phyloP scores from a whole-genome alignment of 35 echinoderm and acorn worm genomes.

The Apostichopus japonicus region DNA sequence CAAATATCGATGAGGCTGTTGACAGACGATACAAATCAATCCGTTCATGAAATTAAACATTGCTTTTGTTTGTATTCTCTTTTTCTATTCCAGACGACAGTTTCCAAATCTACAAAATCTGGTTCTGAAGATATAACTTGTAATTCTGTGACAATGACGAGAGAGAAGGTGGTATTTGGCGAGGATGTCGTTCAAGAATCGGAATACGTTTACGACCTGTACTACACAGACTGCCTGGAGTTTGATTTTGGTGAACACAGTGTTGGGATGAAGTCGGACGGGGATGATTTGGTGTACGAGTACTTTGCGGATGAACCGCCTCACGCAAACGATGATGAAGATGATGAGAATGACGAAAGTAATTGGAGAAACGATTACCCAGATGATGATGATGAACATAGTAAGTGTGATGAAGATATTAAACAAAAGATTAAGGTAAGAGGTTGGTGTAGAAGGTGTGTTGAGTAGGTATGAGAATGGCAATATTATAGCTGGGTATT shows the following conservation, averaged over 20 bases:
- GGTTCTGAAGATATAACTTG: conserved; percentile 76
- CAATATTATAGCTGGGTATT: no score
- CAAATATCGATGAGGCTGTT: no score
- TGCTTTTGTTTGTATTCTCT: background rate
- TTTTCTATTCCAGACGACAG: conserved; percentile 30
- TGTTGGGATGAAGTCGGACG: conserved; percentile 31
- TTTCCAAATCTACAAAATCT: conserved; percentile 36
- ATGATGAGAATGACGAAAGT: conserved; percentile 87
- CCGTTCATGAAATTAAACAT: no score
- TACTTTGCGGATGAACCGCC: conserved; percentile 44
- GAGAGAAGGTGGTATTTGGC: conserved; percentile 86
- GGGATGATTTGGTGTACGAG: conserved; percentile 77
- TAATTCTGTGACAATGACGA: conserved; percentile 84
- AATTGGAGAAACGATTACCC: conserved; percentile 99
- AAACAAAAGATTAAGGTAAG: no score
- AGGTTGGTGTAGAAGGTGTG: no score
- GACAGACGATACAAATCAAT: no score
- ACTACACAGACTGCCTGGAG: conserved; percentile 78
- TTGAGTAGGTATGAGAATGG: no score
- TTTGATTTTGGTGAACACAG: conserved; percentile 61
- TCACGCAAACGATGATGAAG: conserved; percentile 73
- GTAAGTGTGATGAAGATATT: conserved; percentile 34
- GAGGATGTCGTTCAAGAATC: conserved; percentile 59
- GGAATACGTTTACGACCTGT: conserved; percentile 95
- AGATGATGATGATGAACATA: conserved; percentile 86